A percentile compares a stretch with the other conserved stretches of the same genome.
These are phyloP conservation scores for Nebria brevicollis DNA, from an alignment of 2,888 invertebrate genomes.

Conservation along the genomic window DNA sequence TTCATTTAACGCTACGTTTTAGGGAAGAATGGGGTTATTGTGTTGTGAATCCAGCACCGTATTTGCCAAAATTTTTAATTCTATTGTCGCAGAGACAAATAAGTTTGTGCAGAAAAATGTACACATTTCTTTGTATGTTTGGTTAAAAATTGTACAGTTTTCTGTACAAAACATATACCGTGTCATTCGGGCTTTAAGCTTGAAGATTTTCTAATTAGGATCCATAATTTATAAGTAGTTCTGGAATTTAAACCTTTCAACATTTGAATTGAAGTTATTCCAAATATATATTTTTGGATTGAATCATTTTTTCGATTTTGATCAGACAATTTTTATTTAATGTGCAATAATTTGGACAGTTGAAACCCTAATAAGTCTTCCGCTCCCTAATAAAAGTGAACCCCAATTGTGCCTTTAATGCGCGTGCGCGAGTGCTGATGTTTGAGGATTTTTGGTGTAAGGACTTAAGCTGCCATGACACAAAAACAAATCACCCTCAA, in stretches of 20 bases:
- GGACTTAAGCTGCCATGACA: constrained; percentile 25
- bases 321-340: neutral
- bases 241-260: neutral
- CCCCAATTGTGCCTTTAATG: constrained; percentile 13
- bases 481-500: constrained; percentile 25
- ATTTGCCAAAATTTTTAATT: neutral
- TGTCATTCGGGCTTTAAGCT: neutral
- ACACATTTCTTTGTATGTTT: too few species aligned
- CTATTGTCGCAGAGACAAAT: neutral
- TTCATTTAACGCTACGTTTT: neutral
- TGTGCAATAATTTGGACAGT: neutral
- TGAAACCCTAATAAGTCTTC: constrained; percentile 8
- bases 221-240: neutral
- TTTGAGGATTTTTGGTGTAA: constrained; percentile 28
- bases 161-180: neutral
- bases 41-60: neutral
- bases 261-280: neutral
- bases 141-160: too few species aligned
- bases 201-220: neutral
- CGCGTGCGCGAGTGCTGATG: constrained; percentile 20
- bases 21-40: neutral
- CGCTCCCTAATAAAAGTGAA: neutral
- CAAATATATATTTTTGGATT: neutral
- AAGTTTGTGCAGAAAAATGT: too few species aligned
- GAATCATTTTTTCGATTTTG: neutral